A percentile compares a stretch with the other conserved stretches of the same genome.
Evolutionary conservation across 2,113 vertebrate species (phyloP).

Genomic region (Mionectes macconnelli): DNA sequence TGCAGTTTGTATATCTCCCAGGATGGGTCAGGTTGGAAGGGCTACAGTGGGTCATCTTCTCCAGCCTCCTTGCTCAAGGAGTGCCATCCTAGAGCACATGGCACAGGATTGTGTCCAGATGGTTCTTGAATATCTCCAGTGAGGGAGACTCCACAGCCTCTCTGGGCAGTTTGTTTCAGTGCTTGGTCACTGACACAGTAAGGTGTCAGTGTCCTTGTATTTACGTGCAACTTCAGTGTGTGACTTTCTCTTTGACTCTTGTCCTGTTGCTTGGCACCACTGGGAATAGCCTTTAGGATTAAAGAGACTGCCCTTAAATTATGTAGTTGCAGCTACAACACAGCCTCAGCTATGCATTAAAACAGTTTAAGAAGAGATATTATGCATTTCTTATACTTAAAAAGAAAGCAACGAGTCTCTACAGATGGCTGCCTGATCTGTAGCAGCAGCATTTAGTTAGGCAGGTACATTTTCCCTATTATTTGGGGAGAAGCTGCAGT

Average conservation of each 20-base stretch:
- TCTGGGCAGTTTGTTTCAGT: background rate
- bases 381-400: background rate
- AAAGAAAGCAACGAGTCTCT: background rate
- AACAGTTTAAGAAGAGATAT: background rate
- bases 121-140: background rate
- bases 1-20: background rate
- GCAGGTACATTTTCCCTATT: background rate
- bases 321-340: background rate
- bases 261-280: background rate
- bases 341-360: background rate
- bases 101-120: background rate
- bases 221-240: background rate
- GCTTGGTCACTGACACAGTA: background rate
- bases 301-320: background rate
- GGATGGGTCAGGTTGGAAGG: background rate
- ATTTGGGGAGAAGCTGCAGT: background rate
- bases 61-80: background rate
- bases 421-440: background rate
- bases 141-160: background rate
- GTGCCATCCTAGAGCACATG: background rate
- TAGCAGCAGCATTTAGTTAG: background rate
- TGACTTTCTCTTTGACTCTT: background rate
- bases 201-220: background rate
- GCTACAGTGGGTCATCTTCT: background rate
- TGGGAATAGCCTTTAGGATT: background rate